phyloP scores from a whole-genome alignment of 2,888 invertebrate species.

The Synergus japonicus region DNA sequence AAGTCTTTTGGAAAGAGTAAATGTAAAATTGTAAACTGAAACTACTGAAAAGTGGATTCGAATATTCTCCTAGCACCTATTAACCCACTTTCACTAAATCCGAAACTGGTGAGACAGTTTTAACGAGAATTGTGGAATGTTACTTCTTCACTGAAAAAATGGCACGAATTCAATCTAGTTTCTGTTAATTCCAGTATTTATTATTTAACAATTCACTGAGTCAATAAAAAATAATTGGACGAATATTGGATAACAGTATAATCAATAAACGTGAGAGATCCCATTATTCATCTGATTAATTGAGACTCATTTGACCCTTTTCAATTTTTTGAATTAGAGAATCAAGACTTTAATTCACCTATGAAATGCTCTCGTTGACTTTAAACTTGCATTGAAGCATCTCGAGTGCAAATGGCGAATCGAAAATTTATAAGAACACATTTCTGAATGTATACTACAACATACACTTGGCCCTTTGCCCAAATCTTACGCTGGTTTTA shows the following conservation, averaged over 20 bases:
- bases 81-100: constrained; percentile 11
- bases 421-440: constrained; percentile 64
- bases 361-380: constrained; percentile 13
- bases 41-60: neutral
- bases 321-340: neutral
- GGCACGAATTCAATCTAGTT: neutral
- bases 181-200: neutral
- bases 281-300: neutral
- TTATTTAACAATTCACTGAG: too few relatives aligned
- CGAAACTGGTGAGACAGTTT: neutral
- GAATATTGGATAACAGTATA: neutral
- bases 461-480: constrained; percentile 64
- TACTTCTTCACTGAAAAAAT: neutral
- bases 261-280: too few relatives aligned
- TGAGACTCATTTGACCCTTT: neutral
- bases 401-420: constrained; percentile 39
- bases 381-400: constrained; percentile 25
- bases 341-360: neutral
- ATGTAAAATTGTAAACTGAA: neutral
- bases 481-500: constrained; percentile 46
- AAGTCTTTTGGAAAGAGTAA: neutral
- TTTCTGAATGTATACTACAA: constrained; percentile 54
- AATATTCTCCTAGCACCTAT: neutral
- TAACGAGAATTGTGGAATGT: neutral
- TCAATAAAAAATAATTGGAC: too few relatives aligned